phyloP scores from a whole-genome alignment of 2,113 vertebrate species.

The Emydura subglobosa region DNA sequence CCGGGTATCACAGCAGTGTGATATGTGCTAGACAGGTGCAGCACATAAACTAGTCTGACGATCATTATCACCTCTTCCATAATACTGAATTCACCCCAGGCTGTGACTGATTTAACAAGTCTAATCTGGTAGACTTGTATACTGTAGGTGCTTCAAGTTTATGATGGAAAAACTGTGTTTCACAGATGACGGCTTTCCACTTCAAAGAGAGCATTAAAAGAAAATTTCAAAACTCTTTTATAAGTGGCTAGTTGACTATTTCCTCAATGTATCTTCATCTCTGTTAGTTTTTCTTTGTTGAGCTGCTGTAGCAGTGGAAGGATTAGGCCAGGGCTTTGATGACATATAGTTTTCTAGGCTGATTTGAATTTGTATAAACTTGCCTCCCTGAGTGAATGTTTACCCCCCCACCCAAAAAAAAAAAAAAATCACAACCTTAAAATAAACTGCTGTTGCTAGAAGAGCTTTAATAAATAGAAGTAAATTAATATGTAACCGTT shows the following conservation, averaged over 20 bases:
- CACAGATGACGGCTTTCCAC: background rate
- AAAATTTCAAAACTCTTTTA: background rate
- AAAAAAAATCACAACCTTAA: constrained; percentile 21
- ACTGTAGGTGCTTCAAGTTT: background rate
- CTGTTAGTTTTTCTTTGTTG: background rate
- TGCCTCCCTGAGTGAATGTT: background rate
- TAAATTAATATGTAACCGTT: constrained; percentile 36
- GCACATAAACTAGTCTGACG: background rate
- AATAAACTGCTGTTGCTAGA: constrained; percentile 40
- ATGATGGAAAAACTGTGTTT: background rate
- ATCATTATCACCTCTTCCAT: background rate
- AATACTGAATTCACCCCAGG: background rate
- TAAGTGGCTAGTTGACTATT: background rate
- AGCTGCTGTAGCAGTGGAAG: background rate
- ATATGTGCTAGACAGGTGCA: background rate
- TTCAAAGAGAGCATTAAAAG: constrained; percentile 31
- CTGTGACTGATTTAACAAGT: background rate
- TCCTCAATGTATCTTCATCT: background rate
- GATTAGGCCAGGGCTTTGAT: constrained; percentile 3
- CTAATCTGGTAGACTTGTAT: background rate
- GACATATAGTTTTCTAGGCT: background rate
- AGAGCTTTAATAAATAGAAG: constrained; percentile 35
- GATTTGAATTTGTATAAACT: background rate
- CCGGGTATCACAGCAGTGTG: background rate
- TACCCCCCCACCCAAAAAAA: background rate